Base-by-base conservation (phyloP, 2,797 vertebrate species). In the Sebastes miniatus region DNA sequence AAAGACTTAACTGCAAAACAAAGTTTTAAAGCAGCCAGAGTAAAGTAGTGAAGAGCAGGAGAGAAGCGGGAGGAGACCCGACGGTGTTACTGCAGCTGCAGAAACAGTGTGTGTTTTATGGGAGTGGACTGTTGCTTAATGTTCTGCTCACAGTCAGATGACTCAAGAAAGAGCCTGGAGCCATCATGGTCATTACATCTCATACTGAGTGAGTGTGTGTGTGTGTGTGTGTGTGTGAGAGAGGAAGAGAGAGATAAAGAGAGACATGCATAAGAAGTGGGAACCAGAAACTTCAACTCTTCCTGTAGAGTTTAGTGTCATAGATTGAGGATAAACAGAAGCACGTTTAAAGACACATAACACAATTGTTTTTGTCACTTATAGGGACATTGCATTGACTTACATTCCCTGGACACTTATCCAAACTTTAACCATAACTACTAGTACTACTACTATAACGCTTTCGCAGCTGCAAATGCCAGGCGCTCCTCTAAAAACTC, bases 71-170 rank as follows among this genome's bases (percentile, higher is more conserved):
- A 76, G 47, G 61, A 75, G 16, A 4, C 9, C 62, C 54, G 80
- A 76, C 54, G 24, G 57, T 71, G 83, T 80, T 77, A 34, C 54
- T 76, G 79, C 88, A 90, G 87, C 87, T 90, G 88, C 72, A 88
- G 81, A 68, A 79, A 77, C 71, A 67, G 70, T 63, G 65, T 69
- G 74, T 73, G 79, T 83, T 89, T 83, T 69, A 70, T 77, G 67
- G 80, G n/a, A 85, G 76, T 56, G 73, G 74, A 84, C 81, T 73
- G 78, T 88, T 91, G 86, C 90, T 82, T 88, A 83, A 91, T 92
- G 88, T 90, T 87, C 69, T 87, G 73, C 69, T 87, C 85, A 77
- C 82, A 81, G 84, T 87, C 85, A 86, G 80, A 88, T 88, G 89
- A 88, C 75, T 85, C 18, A 57, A 67, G 68, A 71, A 87, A 76